Base-by-base conservation (phyloP, 2,797 vertebrate species). In the Kryptolebias ocellatus region DNA sequence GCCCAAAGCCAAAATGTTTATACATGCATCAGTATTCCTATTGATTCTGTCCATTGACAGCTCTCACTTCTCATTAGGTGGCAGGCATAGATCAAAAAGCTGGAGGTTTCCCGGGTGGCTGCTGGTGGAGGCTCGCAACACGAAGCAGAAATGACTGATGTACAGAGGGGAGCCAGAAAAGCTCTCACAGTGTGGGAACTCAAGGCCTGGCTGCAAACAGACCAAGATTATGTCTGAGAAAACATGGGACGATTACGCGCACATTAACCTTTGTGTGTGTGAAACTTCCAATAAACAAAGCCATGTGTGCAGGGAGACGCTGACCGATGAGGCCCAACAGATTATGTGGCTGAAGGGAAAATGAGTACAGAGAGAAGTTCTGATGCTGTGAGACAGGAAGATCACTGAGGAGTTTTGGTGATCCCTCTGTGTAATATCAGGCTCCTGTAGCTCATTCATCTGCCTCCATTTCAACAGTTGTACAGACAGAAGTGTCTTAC, bases 31-130 rank as follows among this genome's bases (percentile, higher is more conserved):
- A 57, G 29, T 29, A 2, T 15, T 9, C 27, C 20, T 62, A 81
- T 90, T 47, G 76, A 90, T 86, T 56, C 11, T 9, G 17, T 27
- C 47, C 68, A 87, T 81, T 87, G 86, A 69, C 62, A 70, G 56
- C 80, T 64, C 75, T 87, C 78, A 66, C 73, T 72, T 81, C 72
- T 86, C 74, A 84, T 87, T 86, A 86, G 79, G 59, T 60, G 18
- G 2, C 60, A n/a, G 55, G 39, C 72, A 77, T 88, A 74, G 72
- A 71, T 87, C 68, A 89, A 42, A 72, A 59, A 31, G 44, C 27
- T 31, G 2, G 5, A 5, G 16, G 46, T 42, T 74, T 28, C 60
- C 66, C 34, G 18, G 65, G 46, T 58, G 72, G 60, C 46, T 39
- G 64, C 1, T 31, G 64, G 24, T 61, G 71, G 53, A 64, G 50